Evolutionary conservation across 2,888 invertebrate species (phyloP).

Genomic region (Epistrophe grossulariae): DNA sequence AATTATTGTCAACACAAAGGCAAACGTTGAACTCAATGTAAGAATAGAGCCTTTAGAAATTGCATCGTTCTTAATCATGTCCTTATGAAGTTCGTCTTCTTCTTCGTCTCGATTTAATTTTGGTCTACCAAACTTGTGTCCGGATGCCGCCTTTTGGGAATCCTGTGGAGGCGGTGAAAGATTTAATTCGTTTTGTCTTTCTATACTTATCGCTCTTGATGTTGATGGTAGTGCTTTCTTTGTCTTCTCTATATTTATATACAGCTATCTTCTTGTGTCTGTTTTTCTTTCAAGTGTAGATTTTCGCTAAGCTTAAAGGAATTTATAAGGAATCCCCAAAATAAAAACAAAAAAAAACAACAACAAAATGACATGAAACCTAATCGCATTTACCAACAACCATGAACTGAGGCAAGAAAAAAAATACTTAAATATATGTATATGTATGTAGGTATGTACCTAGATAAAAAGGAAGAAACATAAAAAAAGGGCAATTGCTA

Average conservation of each 20-base stretch:
- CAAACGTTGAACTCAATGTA: slow-evolving; percentile 44
- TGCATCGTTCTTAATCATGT: slow-evolving; percentile 50
- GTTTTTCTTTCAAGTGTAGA: slow-evolving; percentile 55
- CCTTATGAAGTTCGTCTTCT: slow-evolving; percentile 20
- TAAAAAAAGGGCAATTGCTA: slow-evolving; percentile 67
- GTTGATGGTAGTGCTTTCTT: slow-evolving; percentile 10
- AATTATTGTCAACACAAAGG: slow-evolving; percentile 60
- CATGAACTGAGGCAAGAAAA: slow-evolving; percentile 30
- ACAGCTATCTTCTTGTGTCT: neutral
- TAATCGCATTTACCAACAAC: slow-evolving; percentile 68
- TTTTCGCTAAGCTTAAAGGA: slow-evolving; percentile 60
- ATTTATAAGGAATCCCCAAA: slow-evolving; percentile 54
- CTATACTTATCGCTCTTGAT: slow-evolving; percentile 16
- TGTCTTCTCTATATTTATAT: slow-evolving; percentile 2
- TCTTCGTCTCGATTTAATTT: slow-evolving; percentile 32
- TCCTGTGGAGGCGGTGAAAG: slow-evolving; percentile 37
- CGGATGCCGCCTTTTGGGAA: slow-evolving; percentile 33
- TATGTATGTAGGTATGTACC: neutral
- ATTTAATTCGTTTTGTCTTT: slow-evolving; percentile 58
- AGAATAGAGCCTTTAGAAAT: slow-evolving; percentile 60
- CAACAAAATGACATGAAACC: slow-evolving; percentile 48
- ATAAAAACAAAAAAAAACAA: slow-evolving; percentile 40
- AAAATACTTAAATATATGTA: slow-evolving; percentile 1
- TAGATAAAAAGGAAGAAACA: slow-evolving; percentile 38
- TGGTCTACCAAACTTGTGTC: slow-evolving; percentile 35